These are phyloP conservation scores for Acronicta psi DNA, from an alignment of 2,888 invertebrate genomes.

Conservation along the genomic window DNA sequence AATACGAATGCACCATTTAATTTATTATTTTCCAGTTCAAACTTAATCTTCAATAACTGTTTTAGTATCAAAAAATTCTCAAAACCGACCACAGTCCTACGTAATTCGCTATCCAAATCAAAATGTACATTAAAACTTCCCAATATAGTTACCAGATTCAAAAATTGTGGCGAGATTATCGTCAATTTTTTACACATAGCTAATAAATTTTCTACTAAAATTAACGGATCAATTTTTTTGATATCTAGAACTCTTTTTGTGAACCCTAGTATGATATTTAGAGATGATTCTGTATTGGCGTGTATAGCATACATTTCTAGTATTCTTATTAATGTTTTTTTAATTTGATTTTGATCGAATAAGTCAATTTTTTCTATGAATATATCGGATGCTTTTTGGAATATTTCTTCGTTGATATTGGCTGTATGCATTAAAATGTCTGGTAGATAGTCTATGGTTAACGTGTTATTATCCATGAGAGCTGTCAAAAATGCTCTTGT, in stretches of 20 bases:
- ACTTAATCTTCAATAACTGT: constrained; percentile 26
- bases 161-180: constrained; percentile 29
- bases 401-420: constrained; percentile 57
- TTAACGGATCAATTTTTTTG: background rate
- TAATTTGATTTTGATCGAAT: constrained; percentile 50
- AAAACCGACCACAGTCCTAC: constrained; percentile 39
- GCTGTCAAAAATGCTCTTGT: constrained; percentile 60
- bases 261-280: constrained; percentile 40
- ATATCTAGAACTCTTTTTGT: constrained; percentile 10
- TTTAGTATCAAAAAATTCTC: constrained; percentile 41
- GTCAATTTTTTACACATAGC: constrained; percentile 21
- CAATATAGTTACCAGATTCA: constrained; percentile 39
- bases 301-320: constrained; percentile 9
- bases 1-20: constrained; percentile 61
- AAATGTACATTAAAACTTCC: constrained; percentile 35
- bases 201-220: constrained; percentile 14
- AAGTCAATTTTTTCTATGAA: constrained; percentile 68
- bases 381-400: constrained; percentile 58
- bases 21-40: constrained; percentile 7
- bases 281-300: constrained; percentile 15
- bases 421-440: constrained; percentile 56
- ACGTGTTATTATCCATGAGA: constrained; percentile 64
- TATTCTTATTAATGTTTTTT: constrained; percentile 20
- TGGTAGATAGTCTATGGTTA: constrained; percentile 62
- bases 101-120: constrained; percentile 37